A percentile compares a stretch with the other conserved stretches of the same genome.
These are phyloP conservation scores for Mohoua ochrocephala DNA, from an alignment of 2,113 vertebrate genomes.

Conservation along the genomic window DNA sequence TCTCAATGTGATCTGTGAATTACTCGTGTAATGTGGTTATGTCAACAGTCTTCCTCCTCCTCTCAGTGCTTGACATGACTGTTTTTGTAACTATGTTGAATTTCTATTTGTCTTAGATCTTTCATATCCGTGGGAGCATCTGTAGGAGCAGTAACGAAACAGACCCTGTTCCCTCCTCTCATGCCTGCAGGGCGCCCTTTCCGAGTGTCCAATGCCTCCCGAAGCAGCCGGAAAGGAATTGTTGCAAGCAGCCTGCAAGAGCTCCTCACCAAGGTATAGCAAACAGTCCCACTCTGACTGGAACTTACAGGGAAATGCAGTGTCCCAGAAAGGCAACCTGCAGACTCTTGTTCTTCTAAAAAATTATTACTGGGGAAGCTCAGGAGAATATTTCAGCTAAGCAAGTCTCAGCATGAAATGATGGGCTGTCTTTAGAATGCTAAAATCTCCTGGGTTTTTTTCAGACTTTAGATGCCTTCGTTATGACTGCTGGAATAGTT, in stretches of 20 bases:
- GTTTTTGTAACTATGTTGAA: not conserved
- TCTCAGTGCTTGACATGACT: not conserved
- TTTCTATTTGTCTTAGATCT: slow-evolving; percentile 70
- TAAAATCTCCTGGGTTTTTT: not conserved
- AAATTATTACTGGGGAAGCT: not conserved
- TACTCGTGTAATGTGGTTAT: accelerated
- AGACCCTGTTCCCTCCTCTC: slow-evolving; percentile 71
- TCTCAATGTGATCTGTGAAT: not conserved
- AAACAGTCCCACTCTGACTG: not conserved
- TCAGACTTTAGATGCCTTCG: slow-evolving; percentile 76
- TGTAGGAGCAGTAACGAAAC: slow-evolving; percentile 73
- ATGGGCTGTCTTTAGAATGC: not conserved
- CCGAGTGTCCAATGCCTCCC: slow-evolving; percentile 76
- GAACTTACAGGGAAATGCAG: not conserved
- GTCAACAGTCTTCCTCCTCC: not conserved
- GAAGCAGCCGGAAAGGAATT: slow-evolving; percentile 75
- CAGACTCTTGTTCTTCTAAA: not conserved
- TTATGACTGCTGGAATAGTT: slow-evolving; percentile 69
- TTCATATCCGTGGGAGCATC: slow-evolving; percentile 68
- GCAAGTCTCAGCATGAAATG: not conserved
- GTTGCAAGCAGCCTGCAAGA: slow-evolving; percentile 75
- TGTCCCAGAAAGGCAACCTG: not conserved
- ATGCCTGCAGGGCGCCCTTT: slow-evolving; percentile 71
- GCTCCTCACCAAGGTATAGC: slow-evolving; percentile 78
- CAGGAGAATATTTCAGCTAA: not conserved